These are phyloP conservation scores for Sclerodermus sp. DNA, from an alignment of 2,888 invertebrate genomes.

Conservation along the genomic window DNA sequence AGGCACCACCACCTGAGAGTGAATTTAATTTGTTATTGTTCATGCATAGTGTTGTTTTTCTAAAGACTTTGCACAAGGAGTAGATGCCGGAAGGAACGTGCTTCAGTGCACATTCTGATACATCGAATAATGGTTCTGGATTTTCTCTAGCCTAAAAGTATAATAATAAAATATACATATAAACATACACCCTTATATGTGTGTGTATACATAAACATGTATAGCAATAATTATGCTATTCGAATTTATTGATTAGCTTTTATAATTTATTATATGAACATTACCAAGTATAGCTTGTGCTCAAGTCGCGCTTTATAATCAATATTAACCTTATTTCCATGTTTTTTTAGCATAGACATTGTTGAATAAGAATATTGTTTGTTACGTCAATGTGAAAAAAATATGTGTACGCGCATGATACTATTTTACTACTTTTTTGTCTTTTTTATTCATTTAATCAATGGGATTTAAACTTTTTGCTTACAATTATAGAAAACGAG, in stretches of 20 bases:
- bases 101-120: conserved; percentile 76
- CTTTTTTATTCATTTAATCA: too few species aligned
- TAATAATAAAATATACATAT: conserved; percentile 6
- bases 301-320: conserved; percentile 65
- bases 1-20: conserved; percentile 71
- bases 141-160: conserved; percentile 69
- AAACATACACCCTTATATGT: too few species aligned
- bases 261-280: conserved; percentile 21
- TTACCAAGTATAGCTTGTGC: conserved; percentile 65
- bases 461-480: too few species aligned
- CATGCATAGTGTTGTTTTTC: conserved; percentile 71
- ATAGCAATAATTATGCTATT: background rate
- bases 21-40: conserved; percentile 72
- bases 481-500: too few species aligned
- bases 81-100: conserved; percentile 77
- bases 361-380: conserved; percentile 34
- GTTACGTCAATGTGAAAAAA: background rate
- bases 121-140: conserved; percentile 79
- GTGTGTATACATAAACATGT: background rate
- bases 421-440: too few species aligned
- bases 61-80: conserved; percentile 78
- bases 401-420: too few species aligned
- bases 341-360: conserved; percentile 49
- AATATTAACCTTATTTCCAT: conserved; percentile 50
- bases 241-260: background rate